phyloP scores from a whole-genome alignment of 2,888 invertebrate species.

The Clostera curtula region DNA sequence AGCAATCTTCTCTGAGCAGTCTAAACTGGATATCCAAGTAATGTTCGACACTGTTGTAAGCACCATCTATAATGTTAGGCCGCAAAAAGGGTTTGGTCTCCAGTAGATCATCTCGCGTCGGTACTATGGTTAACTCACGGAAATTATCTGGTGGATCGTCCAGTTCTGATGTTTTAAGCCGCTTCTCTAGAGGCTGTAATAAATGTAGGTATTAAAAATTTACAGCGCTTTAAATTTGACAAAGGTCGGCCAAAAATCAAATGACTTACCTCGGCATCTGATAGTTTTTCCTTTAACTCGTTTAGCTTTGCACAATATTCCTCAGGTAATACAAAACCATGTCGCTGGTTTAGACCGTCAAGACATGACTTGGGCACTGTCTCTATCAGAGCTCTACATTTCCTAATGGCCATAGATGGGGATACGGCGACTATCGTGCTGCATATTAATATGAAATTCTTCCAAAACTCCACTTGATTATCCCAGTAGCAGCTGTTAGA shows the following conservation, averaged over 20 bases:
- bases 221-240: too few relatives aligned
- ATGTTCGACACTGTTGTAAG: conserved; percentile 78
- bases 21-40: conserved; percentile 87
- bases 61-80: conserved; percentile 75
- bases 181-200: conserved; percentile 1
- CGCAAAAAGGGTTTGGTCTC: conserved; percentile 39
- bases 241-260: neutral
- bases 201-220: neutral
- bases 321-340: conserved; percentile 32
- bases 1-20: conserved; percentile 86
- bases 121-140: conserved; percentile 43
- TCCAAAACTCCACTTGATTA: conserved; percentile 47
- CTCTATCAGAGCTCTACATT: conserved; percentile 47
- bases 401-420: conserved; percentile 43
- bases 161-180: conserved; percentile 8
- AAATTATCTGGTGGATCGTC: conserved; percentile 48
- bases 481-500: conserved; percentile 43
- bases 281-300: conserved; percentile 32
- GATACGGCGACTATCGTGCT: conserved; percentile 46
- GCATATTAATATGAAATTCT: conserved; percentile 40
- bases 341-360: conserved; percentile 32
- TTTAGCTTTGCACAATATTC: conserved; percentile 27
- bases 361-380: conserved; percentile 37
- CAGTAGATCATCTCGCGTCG: conserved; percentile 40
- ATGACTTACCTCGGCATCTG: conserved; percentile 29